Base-by-base conservation (phyloP, 2,113 vertebrate genomes). In the Todiramphus saurophagus region DNA sequence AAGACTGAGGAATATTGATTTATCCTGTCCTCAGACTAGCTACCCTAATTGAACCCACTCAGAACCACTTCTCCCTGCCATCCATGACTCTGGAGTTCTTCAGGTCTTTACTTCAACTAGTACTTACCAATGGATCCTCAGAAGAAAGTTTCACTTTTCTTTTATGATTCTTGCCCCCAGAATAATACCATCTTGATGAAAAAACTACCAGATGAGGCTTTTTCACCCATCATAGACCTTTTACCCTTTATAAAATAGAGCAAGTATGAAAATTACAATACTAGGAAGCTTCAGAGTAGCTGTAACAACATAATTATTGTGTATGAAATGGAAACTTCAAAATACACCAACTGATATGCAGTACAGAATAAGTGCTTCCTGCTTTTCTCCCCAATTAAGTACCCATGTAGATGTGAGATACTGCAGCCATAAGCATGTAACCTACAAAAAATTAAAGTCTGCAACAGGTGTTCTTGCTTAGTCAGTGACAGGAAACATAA, bases 171-270 rank as follows among this genome's bases (percentile, higher is more conserved):
- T 80, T 58, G 15, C 4, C 13, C 20, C 25, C 31, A 28, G 17
- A 85, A 75, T 20, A 44, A 31, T 33, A 12, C 5, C 6, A 75
- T 7, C 25, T 50, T 44, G 17, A 73, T 14, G 4, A 19, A 50
- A 9, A 10, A 55, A 62, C 14, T 23, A 59, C 24, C 9, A 4
- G 14, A 7, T n/a, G 17, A 11, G 2, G 0, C 0, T 25, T 58
- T 50, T 30, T 35, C 11, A 16, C 16, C 16, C 12, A 5, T 17
- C 20, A 9, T 16, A 27, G 11, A 15, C 13, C 6, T 87, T 89
- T 89, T 50, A 55, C 11, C 3, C 37, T 60, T 81, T n/a, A 75
- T 67, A 62, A 82, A 87, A 67, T 24, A 81, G 9, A 78, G 9
- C 24, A 84, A 66, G 21, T 9, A 39, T 55, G 19, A 93, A 93